Conservation (phyloP, 2,113 vertebrate genomes). For the Clarias macrocephalus region DNA sequence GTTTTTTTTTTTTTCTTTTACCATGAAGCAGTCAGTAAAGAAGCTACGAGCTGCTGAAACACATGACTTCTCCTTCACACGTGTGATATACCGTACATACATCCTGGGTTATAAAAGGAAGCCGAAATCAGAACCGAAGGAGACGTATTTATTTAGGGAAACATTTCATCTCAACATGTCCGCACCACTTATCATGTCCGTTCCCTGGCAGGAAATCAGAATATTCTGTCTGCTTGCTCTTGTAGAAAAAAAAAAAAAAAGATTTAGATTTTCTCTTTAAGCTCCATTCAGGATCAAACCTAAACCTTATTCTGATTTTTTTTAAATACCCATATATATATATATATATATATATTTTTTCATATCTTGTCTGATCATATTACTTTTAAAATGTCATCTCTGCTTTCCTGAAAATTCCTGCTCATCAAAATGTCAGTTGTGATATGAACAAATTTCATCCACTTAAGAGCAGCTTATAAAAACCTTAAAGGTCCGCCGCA, state of each 20-base stretch:
- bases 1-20: no score
- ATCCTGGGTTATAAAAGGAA: background rate
- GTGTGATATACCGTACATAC: background rate
- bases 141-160: background rate
- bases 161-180: background rate
- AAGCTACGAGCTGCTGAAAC: background rate
- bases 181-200: background rate
- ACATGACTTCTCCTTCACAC: background rate
- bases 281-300: background rate
- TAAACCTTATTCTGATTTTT: background rate
- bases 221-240: conserved; percentile 4
- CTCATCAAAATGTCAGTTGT: background rate
- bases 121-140: background rate
- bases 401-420: background rate
- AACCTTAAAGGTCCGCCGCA: conserved; percentile 1
- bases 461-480: background rate
- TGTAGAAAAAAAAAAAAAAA: background rate
- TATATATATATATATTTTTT: no score
- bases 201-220: background rate
- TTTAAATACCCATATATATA: background rate
- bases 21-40: background rate
- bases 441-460: background rate
- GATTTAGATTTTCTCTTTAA: background rate
- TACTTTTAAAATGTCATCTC: background rate
- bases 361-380: background rate